Conservation (phyloP, 2,797 vertebrate species). For the Xerus rutilus region DNA sequence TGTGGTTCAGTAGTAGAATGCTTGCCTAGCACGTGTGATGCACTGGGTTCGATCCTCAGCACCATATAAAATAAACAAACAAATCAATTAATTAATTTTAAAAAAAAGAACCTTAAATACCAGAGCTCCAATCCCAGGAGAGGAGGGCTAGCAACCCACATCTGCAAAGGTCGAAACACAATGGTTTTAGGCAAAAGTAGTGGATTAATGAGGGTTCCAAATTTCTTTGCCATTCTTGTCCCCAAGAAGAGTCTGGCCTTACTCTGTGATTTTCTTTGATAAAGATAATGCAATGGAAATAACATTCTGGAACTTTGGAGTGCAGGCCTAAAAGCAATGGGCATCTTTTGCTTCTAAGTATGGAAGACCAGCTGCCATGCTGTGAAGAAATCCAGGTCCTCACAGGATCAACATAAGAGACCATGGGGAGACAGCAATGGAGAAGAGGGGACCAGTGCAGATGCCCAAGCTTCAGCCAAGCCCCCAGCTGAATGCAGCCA, state of each 20-base stretch:
- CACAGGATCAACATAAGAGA: neutral
- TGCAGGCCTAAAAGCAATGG: neutral
- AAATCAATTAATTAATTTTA: too few species aligned
- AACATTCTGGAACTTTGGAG: neutral
- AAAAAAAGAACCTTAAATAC: neutral
- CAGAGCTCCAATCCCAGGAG: neutral
- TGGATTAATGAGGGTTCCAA: neutral
- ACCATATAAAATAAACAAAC: too few species aligned
- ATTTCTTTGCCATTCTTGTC: neutral
- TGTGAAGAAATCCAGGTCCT: neutral
- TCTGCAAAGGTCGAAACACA: neutral
- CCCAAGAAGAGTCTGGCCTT: neutral
- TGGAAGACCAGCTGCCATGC: neutral
- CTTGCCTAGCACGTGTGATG: too few species aligned
- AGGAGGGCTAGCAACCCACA: neutral
- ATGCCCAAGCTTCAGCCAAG: neutral
- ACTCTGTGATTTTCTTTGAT: neutral
- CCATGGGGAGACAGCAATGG: fast-evolving
- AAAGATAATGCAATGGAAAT: neutral
- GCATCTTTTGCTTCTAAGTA: neutral
- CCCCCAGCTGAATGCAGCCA: conserved; percentile 35
- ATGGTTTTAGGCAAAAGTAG: neutral
- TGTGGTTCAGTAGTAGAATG: too few species aligned
- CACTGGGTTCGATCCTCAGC: too few species aligned
- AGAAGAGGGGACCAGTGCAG: neutral